Evolutionary conservation across 2,888 invertebrate species (phyloP), one percentile per base, ranked within the genome.

Genomic region (Apamea anceps): DNA sequence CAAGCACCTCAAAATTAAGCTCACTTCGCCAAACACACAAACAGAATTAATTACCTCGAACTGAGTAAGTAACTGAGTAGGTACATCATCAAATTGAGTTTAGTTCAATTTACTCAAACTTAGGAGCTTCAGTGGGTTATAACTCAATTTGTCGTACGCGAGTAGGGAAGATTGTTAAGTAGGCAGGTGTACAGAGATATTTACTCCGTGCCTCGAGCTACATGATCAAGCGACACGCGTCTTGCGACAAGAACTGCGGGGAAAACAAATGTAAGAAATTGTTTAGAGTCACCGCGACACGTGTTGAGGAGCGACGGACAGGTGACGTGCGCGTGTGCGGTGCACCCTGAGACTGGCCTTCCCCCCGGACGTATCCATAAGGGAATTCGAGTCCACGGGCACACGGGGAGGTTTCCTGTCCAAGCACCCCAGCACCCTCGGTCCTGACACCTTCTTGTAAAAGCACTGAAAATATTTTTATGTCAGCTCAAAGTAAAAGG

Each of bases 21-120:
- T 68, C 32, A 72, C 63, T 70, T 48, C 37, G 45, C 7, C 28
- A 70, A 54, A 73, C 51, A 83, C 37, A 72, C 75, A 85, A 80
- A 72, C 73, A 80, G n/a, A 54, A 62, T 82, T 81, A 70, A 76
- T 81, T 85, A 70, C 21, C 21, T 5, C n/a, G 51, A 57, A 70
- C 51, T 37, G 37, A 85, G 71, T 71, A 28, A 60, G 75, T 45
- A 72, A 80, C 51, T 79, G 15, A 85, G 62, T 32, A 51, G 71
- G 32, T 77, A 67, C 63, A 32, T 78, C 72, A 54, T 75, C n/a
- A 65, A 79, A 85, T 79, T 83, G 60, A 60, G 62, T 77, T 82
- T 68, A 60, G 67, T 77, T 82, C 71, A 85, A 82, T 86, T 72
- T 45, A 77, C 66, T 74, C 82, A 82, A 83, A 75, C 87, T 79